These are phyloP conservation scores for Lepidocolaptes lacrymiger DNA, from an alignment of 2,797 vertebrate species.

Conservation along the genomic window DNA sequence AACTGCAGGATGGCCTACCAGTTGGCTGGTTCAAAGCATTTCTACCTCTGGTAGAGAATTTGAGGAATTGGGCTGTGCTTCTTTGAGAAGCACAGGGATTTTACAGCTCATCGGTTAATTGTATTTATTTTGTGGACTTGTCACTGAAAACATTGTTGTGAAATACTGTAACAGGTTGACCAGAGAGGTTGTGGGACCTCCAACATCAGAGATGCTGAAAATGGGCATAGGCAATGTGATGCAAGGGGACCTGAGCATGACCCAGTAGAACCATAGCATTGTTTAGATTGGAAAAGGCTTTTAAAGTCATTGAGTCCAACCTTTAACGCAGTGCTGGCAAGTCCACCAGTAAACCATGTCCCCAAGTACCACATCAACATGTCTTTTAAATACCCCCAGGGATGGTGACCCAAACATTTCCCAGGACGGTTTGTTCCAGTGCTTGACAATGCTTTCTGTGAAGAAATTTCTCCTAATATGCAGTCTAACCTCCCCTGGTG, in stretches of 20 bases:
- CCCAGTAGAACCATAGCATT: neutral
- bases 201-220: neutral
- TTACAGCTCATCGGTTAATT: neutral
- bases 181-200: neutral
- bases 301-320: neutral
- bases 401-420: neutral
- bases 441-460: neutral
- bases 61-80: neutral
- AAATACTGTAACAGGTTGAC: neutral
- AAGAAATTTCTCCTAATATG: neutral
- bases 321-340: neutral
- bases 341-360: neutral
- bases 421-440: neutral
- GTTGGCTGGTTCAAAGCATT: neutral
- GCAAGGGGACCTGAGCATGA: neutral
- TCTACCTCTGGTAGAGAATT: neutral
- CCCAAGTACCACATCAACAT: rapidly evolving
- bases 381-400: neutral
- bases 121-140: neutral
- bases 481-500: neutral
- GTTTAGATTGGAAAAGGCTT: neutral
- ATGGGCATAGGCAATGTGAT: neutral
- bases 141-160: neutral
- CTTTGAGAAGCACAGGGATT: neutral
- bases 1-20: neutral